Evolutionary conservation across 2,797 vertebrate genomes (phyloP).

Genomic region (Microctenopoma lineatum): DNA sequence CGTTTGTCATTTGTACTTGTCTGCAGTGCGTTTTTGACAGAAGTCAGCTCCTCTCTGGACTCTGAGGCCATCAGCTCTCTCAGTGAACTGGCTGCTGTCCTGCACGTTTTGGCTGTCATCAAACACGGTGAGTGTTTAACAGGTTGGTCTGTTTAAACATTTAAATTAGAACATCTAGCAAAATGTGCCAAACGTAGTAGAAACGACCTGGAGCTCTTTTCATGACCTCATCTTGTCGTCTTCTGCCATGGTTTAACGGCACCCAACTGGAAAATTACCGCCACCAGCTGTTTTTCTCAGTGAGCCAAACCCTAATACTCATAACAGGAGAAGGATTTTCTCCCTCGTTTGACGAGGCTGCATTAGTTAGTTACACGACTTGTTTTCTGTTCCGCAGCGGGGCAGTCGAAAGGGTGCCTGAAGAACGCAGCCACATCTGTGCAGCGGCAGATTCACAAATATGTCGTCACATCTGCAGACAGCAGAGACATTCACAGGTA

Average conservation of each 20-base stretch:
- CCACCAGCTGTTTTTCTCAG: slow-evolving; percentile 5
- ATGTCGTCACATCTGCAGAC: slow-evolving; percentile 75
- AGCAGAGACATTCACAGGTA: slow-evolving; percentile 83
- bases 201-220: not conserved
- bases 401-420: slow-evolving; percentile 75
- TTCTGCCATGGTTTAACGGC: not conserved
- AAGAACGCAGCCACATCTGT: slow-evolving; percentile 82
- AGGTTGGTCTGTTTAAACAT: no score
- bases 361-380: not conserved
- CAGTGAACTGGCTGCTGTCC: slow-evolving; percentile 84
- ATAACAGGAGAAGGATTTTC: not conserved
- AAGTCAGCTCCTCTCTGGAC: slow-evolving; percentile 82
- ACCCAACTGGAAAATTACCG: not conserved
- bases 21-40: slow-evolving; percentile 88
- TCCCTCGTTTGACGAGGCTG: not conserved
- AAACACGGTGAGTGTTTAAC: slow-evolving; percentile 83
- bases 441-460: slow-evolving; percentile 81
- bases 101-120: slow-evolving; percentile 84
- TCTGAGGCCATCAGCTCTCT: slow-evolving; percentile 86
- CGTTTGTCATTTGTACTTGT: not conserved
- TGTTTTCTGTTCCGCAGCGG: slow-evolving; percentile 63
- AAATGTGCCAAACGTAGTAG: no score
- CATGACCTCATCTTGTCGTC: not conserved
- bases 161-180: no score
- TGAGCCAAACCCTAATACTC: not conserved